phyloP scores from a whole-genome alignment of 1,140 invertebrate genomes.

The Formica exsecta region DNA sequence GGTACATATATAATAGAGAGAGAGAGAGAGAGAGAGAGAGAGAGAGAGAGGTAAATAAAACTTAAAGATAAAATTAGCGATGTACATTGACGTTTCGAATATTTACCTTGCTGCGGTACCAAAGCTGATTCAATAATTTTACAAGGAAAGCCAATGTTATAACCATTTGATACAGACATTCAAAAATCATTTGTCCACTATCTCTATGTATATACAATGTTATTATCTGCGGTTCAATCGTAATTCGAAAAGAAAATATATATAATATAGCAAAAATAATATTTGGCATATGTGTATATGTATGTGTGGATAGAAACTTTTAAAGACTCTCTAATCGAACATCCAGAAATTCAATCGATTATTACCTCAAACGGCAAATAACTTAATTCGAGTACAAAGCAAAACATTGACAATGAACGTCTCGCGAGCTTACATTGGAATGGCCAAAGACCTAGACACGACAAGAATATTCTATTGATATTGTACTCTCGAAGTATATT shows the following conservation, averaged over 20 bases:
- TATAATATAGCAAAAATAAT: not conserved
- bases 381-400: slow-evolving; percentile 1
- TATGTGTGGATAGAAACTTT: not conserved
- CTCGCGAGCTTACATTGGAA: slow-evolving; percentile 5
- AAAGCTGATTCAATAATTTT: slow-evolving; percentile 38
- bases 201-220: slow-evolving; percentile 15
- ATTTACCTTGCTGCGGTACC: slow-evolving; percentile 19
- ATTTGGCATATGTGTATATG: not conserved
- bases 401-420: not conserved
- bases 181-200: not conserved
- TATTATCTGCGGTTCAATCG: slow-evolving; percentile 27
- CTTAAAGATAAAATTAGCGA: not conserved
- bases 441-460: slow-evolving; percentile 33
- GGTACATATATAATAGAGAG: too few relatives aligned
- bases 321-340: not conserved
- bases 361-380: slow-evolving; percentile 47
- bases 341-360: not conserved
- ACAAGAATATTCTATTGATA: slow-evolving; percentile 21
- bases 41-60: not conserved
- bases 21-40: too few relatives aligned
- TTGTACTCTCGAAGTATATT: slow-evolving; percentile 23
- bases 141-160: not conserved
- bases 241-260: not conserved
- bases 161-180: slow-evolving; percentile 21
- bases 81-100: not conserved